phyloP scores from a whole-genome alignment of 35 echinoderm and acorn worm species.

The Heliocidaris erythrogramma region DNA sequence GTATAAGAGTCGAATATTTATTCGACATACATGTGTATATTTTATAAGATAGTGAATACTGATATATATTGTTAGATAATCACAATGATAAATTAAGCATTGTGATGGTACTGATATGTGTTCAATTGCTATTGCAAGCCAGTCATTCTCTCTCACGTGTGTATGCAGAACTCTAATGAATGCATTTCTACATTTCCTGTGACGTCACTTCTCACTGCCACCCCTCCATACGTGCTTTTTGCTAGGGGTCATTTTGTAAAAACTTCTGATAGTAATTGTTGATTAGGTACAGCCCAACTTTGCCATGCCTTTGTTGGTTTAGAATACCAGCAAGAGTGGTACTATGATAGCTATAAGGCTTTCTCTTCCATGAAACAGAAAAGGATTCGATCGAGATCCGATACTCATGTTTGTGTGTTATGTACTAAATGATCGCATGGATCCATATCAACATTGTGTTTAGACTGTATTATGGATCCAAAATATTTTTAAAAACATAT shows the following conservation, averaged over 20 bases:
- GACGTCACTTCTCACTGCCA: neutral
- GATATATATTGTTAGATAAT: neutral
- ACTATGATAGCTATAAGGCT: too few relatives aligned
- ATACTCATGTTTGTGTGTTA: too few relatives aligned
- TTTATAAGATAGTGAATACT: neutral
- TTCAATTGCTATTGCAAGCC: neutral
- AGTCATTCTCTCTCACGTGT: neutral
- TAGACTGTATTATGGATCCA: too few relatives aligned
- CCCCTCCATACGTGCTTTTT: neutral
- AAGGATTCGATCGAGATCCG: too few relatives aligned
- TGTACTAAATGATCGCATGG: too few relatives aligned
- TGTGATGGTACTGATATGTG: neutral
- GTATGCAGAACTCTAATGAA: neutral
- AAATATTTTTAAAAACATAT: too few relatives aligned
- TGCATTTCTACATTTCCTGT: neutral
- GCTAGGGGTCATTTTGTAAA: neutral
- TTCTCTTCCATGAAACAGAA: too few relatives aligned
- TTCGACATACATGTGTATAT: conserved; percentile 13
- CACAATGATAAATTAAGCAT: neutral
- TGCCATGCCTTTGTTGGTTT: neutral
- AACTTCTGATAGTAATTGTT: neutral
- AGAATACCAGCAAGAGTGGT: neutral
- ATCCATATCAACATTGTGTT: too few relatives aligned
- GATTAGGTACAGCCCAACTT: neutral
- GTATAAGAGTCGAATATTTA: neutral